A percentile compares a stretch with the other conserved stretches of the same genome.
Evolutionary conservation across 2,888 invertebrate species (phyloP).

Genomic region (Bruchidius siliquastri): DNA sequence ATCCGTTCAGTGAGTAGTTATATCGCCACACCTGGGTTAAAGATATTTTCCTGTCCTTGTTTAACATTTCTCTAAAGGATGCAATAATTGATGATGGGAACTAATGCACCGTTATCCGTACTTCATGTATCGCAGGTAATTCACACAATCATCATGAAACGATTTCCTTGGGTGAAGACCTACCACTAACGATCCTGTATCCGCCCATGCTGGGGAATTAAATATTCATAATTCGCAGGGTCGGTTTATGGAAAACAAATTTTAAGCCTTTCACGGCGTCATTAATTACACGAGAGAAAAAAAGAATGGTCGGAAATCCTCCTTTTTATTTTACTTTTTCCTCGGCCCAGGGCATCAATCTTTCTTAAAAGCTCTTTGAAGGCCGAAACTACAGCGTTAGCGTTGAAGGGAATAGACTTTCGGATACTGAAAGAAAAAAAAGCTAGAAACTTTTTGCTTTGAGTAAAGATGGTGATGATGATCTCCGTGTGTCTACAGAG

Average conservation of each 20-base stretch:
- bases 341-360: background rate
- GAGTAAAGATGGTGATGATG: background rate
- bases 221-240: background rate
- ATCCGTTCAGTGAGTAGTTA: no score
- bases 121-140: no score
- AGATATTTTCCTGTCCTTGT: no score
- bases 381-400: background rate
- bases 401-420: background rate
- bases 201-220: background rate
- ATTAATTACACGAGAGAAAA: background rate
- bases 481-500: background rate
- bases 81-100: no score
- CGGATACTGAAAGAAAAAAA: background rate
- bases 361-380: background rate
- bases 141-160: no score
- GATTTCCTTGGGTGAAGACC: no score
- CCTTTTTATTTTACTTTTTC: background rate
- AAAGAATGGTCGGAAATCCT: background rate
- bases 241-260: background rate
- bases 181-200: no score
- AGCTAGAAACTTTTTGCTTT: background rate
- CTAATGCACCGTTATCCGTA: no score
- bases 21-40: no score
- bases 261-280: background rate
- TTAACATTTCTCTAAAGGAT: no score